phyloP scores from a whole-genome alignment of 1,140 invertebrate species.

The Rhopalosiphum maidis region DNA sequence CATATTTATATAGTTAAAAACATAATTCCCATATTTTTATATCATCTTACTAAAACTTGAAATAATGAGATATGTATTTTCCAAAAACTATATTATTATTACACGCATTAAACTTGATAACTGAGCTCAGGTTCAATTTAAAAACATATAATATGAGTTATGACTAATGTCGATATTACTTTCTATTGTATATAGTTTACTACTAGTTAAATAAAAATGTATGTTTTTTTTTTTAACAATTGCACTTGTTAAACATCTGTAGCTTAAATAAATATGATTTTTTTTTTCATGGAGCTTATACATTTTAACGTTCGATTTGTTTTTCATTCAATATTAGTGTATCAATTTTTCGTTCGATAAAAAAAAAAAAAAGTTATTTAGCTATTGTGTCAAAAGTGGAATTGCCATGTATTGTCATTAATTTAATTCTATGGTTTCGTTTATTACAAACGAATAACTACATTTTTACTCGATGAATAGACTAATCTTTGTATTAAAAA shows the following conservation, averaged over 20 bases:
- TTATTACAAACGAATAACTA: background rate
- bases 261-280: background rate
- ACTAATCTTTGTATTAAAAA: background rate
- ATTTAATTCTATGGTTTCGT: background rate
- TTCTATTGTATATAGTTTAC: background rate
- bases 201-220: background rate
- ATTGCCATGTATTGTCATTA: no score
- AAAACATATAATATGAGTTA: no score
- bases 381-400: background rate
- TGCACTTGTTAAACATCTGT: background rate
- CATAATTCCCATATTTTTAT: background rate
- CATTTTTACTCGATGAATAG: background rate
- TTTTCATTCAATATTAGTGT: background rate
- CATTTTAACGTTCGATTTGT: background rate
- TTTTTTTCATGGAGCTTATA: background rate
- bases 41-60: background rate
- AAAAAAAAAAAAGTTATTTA: background rate
- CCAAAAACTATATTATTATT: no score
- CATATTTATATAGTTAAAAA: background rate
- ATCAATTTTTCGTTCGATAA: background rate
- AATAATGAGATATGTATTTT: no score
- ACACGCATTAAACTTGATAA: no score
- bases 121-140: no score
- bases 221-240: background rate
- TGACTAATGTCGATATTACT: no score